Base-by-base conservation (phyloP, 2,797 vertebrate genomes). In the Odontamblyopus rebecca region DNA sequence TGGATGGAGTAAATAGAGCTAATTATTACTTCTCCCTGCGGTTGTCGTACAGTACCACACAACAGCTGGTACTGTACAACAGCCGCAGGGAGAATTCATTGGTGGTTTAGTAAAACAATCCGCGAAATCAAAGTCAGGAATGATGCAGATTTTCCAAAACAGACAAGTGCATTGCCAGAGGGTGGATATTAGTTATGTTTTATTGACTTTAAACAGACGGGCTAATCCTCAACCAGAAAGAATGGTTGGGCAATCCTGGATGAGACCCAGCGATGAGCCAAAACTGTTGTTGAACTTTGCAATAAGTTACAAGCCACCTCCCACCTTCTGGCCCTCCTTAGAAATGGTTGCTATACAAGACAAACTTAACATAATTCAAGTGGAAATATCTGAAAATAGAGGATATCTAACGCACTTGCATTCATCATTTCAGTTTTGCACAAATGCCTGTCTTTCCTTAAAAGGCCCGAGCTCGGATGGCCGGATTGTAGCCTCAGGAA, bases 141-240 rank as follows among this genome's bases (percentile, higher is more conserved):
- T 82, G 75, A 51, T 83, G 53, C 48, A 38, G 77, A 79, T 81
- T 80, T 79, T 86, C 70, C 75, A 68, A 68, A 72, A 85, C 73
- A 79, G 77, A 73, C 50, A 69, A 70, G 74, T 41, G 48, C 57
- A 76, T 32, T 61, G 69, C 63, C 71, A 67, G 30, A 30, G 26
- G 7, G 78, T 62, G 82, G 38, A 76, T 48, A 79, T 76, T 29
- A 72, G 30, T 86, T 16, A 54, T 78, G 71, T 76, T 61, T 27
- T 80, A 79, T 75, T 80, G 76, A 82, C 75, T 84, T 84, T 75
- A 78, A 72, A 69, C 65, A 8, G 74, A 84, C 76, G 63, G 64
- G 11, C 59, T 86, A 82, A 85, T 87, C 78, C 72, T 70, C 51
- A 64, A 75, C 83, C 84, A 87, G 83, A 68, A 29, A 61, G 72